Conservation (phyloP, 2,888 invertebrate species). For the Papilio protenor region DNA sequence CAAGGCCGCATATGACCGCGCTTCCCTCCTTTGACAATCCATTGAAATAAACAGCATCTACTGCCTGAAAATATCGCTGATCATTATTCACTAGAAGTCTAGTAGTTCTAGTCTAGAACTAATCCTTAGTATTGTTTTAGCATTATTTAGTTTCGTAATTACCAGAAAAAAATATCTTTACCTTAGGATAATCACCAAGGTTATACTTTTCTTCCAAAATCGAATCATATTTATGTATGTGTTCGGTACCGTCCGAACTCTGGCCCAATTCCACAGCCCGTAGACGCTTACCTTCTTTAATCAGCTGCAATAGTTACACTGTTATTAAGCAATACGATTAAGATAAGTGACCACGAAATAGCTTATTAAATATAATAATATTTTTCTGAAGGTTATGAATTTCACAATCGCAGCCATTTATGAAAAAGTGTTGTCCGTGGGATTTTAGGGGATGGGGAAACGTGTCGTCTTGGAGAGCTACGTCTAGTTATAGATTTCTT, state of each 20-base stretch:
- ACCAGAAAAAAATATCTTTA: conserved; percentile 51
- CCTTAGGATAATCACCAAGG: conserved; percentile 80
- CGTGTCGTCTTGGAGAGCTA: too few species aligned
- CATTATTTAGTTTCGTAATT: background rate
- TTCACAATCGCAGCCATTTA: background rate
- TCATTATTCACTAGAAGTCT: background rate
- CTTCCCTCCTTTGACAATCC: conserved; percentile 85
- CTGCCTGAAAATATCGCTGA: conserved; percentile 78
- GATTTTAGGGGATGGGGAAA: too few species aligned
- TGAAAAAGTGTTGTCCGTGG: background rate
- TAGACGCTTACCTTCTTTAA: conserved; percentile 56
- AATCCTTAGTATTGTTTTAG: too few species aligned
- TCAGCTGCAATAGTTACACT: conserved; percentile 56
- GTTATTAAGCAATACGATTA: conserved; percentile 22
- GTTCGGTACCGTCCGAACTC: conserved; percentile 66
- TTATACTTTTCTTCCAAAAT: conserved; percentile 84
- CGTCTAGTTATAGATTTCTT: too few species aligned
- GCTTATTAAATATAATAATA: background rate
- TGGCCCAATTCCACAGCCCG: conserved; percentile 64
- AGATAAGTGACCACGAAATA: conserved; percentile 20
- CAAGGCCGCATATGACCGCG: conserved; percentile 85
- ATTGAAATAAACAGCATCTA: conserved; percentile 87
- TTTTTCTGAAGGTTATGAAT: background rate
- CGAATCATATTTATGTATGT: conserved; percentile 65
- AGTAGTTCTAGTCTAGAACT: background rate